phyloP scores from a whole-genome alignment of 2,888 invertebrate genomes.

The Flabesymbios commensalis region DNA sequence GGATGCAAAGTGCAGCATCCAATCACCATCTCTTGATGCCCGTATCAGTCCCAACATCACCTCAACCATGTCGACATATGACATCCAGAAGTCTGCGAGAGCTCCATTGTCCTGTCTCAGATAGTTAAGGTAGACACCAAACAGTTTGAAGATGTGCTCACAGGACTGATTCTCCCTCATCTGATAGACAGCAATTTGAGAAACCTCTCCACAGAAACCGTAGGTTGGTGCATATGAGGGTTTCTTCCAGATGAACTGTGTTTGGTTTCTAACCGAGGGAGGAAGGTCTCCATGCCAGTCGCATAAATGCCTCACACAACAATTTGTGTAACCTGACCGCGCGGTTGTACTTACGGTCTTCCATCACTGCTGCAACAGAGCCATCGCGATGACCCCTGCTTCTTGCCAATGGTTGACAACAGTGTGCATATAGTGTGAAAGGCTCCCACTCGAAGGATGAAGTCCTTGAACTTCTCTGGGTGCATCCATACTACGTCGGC shows the following conservation, averaged over 20 bases:
- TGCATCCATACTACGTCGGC: conserved; percentile 34
- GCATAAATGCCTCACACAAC: conserved; percentile 33
- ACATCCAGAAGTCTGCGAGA: conserved; percentile 33
- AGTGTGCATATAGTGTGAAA: conserved; percentile 32
- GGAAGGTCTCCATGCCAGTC: conserved; percentile 11
- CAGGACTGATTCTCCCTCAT: no score
- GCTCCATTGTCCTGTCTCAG: background rate
- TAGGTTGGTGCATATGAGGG: no score
- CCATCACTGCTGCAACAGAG: conserved; percentile 28
- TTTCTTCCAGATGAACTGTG: no score
- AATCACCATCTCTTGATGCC: conserved; percentile 32
- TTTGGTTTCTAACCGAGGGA: background rate
- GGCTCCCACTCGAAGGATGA: conserved; percentile 29
- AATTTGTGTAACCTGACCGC: conserved; percentile 27
- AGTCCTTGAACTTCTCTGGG: conserved; percentile 6
- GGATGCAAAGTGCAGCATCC: conserved; percentile 29
- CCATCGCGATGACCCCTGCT: no score
- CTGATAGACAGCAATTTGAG: no score
- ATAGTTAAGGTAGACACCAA: background rate
- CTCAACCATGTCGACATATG: conserved; percentile 35
- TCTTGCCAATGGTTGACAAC: conserved; percentile 32
- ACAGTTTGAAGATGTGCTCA: background rate
- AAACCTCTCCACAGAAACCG: no score
- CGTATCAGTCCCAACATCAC: conserved; percentile 20
- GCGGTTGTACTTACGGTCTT: conserved; percentile 23